Evolutionary conservation across 1,140 invertebrate genomes (phyloP).

Genomic region (Holotrichia oblita): DNA sequence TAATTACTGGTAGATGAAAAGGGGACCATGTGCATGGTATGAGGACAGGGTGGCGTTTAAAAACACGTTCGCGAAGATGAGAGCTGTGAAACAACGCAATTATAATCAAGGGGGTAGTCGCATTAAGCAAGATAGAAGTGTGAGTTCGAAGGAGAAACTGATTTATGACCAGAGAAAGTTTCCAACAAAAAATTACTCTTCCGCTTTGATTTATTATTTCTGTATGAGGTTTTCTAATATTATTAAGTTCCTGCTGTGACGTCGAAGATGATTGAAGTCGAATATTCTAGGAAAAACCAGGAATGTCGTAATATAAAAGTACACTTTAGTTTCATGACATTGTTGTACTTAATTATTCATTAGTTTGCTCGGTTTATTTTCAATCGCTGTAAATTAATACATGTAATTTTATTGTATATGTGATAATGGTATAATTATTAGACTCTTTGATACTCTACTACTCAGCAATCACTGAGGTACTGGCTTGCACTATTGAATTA

Average conservation of each 20-base stretch:
- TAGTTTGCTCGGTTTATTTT: too few species aligned
- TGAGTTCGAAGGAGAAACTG: conserved; percentile 1
- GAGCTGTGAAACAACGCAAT: conserved; percentile 32
- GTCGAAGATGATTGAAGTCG: background rate
- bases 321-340: too few species aligned
- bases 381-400: too few species aligned
- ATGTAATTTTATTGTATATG: too few species aligned
- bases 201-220: conserved; percentile 30
- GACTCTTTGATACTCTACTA: too few species aligned
- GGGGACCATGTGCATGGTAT: background rate
- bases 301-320: background rate
- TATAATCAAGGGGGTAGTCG: conserved; percentile 21
- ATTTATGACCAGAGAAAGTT: conserved; percentile 30
- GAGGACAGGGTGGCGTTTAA: conserved; percentile 6
- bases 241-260: background rate
- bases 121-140: conserved; percentile 4
- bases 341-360: too few species aligned
- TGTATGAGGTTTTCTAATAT: background rate
- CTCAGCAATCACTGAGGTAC: too few species aligned
- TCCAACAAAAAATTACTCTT: conserved; percentile 15
- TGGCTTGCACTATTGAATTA: too few species aligned
- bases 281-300: background rate
- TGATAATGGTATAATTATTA: too few species aligned
- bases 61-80: conserved; percentile 30
- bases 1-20: conserved; percentile 32